These are phyloP conservation scores for Caenorhabditis latens DNA, from an alignment of 1,140 invertebrate species.

Conservation along the genomic window DNA sequence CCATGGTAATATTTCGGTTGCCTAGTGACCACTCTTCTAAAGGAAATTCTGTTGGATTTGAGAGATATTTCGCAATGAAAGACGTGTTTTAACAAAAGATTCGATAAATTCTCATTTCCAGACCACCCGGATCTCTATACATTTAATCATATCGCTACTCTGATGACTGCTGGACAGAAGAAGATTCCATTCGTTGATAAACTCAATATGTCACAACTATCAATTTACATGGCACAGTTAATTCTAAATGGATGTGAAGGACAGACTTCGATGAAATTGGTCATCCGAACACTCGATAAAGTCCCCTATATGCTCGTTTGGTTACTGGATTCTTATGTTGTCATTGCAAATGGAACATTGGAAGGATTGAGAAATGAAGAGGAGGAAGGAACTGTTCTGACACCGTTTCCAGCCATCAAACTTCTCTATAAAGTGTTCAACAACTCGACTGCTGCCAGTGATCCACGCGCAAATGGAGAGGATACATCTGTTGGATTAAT, in stretches of 20 bases:
- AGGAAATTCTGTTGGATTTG: too few relatives aligned
- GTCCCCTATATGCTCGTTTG: conserved; percentile 70
- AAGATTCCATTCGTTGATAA: conserved; percentile 18
- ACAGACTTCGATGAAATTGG: conserved; percentile 72
- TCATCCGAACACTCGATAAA: conserved; percentile 69
- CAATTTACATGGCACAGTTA: conserved; percentile 68
- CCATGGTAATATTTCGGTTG: too few relatives aligned
- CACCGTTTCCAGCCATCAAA: conserved; percentile 71
- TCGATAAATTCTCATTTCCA: not conserved
- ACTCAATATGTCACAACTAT: conserved; percentile 62
- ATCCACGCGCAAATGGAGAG: conserved; percentile 72
- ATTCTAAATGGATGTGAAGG: conserved; percentile 68
- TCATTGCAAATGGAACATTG: conserved; percentile 68
- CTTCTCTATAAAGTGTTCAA: conserved; percentile 73
- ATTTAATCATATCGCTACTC: conserved; percentile 33
- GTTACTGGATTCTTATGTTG: conserved; percentile 73
- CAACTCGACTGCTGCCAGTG: conserved; percentile 64
- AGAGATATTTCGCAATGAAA: not conserved
- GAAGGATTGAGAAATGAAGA: conserved; percentile 19
- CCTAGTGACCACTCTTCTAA: too few relatives aligned
- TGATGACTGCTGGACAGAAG: conserved; percentile 12
- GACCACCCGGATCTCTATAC: not conserved
- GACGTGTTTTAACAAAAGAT: not conserved
- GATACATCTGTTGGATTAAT: conserved; percentile 73
- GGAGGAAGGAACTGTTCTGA: not conserved